Percentiles rank a stretch among this genome's conserved stretches.
phyloP scores from a whole-genome alignment of 2,113 vertebrate genomes.

The Felis catus region DNA sequence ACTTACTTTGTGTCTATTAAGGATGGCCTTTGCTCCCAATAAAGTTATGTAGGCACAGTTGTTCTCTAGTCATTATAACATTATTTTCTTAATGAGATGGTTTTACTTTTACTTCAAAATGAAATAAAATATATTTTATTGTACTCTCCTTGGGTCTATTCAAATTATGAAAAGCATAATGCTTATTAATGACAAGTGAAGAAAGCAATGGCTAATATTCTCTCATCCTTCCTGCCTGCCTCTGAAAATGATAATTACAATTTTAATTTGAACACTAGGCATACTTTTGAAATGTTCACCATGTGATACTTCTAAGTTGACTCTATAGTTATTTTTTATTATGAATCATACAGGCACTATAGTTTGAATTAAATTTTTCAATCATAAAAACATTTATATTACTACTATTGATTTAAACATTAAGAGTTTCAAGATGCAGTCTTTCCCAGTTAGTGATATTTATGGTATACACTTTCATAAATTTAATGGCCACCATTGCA shows the following conservation, averaged over 20 bases:
- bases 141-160: slow-evolving; percentile 47
- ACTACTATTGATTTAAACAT: slow-evolving; percentile 73
- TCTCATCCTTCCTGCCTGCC: neutral
- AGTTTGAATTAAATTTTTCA: slow-evolving; percentile 66
- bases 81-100: slow-evolving; percentile 68
- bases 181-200: slow-evolving; percentile 45
- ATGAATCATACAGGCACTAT: neutral
- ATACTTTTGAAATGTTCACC: neutral
- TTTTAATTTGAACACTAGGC: slow-evolving; percentile 12
- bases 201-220: neutral
- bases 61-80: slow-evolving; percentile 63
- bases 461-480: slow-evolving; percentile 68
- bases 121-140: slow-evolving; percentile 33
- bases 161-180: slow-evolving; percentile 60
- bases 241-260: slow-evolving; percentile 22
- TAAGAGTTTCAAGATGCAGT: slow-evolving; percentile 70
- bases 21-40: slow-evolving; percentile 58
- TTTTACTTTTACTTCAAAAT: slow-evolving; percentile 55
- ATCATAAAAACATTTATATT: slow-evolving; percentile 76
- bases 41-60: slow-evolving; percentile 54
- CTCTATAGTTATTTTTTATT: neutral
- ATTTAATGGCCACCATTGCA: slow-evolving; percentile 47
- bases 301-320: neutral
- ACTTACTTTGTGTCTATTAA: slow-evolving; percentile 66
- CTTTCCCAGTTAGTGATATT: slow-evolving; percentile 68